Percentiles rank a stretch among this genome's conserved stretches.
phyloP scores from a whole-genome alignment of 1,140 invertebrate genomes.

The Pachyrhynchus sulphureomaculatus region DNA sequence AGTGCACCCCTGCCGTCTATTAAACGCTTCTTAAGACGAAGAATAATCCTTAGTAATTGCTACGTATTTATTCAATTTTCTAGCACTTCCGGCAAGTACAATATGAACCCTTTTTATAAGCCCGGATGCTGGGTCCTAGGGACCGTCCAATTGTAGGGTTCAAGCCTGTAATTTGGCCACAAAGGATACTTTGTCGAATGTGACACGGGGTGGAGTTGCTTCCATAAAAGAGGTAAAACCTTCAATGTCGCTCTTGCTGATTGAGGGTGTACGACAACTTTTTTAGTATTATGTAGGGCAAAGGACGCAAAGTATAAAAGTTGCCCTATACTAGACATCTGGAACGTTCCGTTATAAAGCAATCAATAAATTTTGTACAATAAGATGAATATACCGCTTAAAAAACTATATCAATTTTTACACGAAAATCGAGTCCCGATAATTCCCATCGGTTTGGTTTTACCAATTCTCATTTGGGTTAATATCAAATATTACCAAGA shows the following conservation, averaged over 20 bases:
- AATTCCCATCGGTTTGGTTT: too few species aligned
- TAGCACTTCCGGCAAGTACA: constrained; percentile 46
- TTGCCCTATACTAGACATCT: neutral
- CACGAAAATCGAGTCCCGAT: too few species aligned
- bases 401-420: too few species aligned
- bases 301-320: constrained; percentile 29
- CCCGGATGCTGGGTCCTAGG: constrained; percentile 45
- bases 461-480: too few species aligned
- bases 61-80: constrained; percentile 53
- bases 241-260: constrained; percentile 22
- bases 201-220: constrained; percentile 40
- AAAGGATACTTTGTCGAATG: constrained; percentile 46
- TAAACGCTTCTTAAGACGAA: constrained; percentile 50
- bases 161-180: constrained; percentile 49
- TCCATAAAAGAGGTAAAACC: constrained; percentile 41
- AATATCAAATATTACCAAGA: too few species aligned
- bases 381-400: too few species aligned
- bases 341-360: too few species aligned
- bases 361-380: too few species aligned
- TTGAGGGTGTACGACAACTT: constrained; percentile 23
- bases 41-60: constrained; percentile 47
- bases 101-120: constrained; percentile 44
- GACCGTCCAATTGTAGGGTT: constrained; percentile 45
- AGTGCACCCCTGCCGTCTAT: constrained; percentile 37
- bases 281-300: constrained; percentile 9